phyloP scores from a whole-genome alignment of 2,888 invertebrate species.

The Catocala sponsa region DNA sequence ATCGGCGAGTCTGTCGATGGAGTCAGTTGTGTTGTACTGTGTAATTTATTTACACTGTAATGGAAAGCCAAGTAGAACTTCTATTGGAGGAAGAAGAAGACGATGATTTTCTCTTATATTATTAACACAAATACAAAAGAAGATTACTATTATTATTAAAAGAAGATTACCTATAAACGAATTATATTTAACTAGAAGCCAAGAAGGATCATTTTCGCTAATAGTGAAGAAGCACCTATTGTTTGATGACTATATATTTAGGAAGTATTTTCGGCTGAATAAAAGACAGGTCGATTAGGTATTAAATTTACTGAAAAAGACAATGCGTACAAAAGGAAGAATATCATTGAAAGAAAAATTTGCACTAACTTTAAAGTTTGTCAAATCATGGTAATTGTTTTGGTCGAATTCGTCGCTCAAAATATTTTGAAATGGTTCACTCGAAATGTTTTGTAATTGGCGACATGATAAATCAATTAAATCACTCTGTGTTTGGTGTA shows the following conservation, averaged over 20 bases:
- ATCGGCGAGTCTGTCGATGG: no score
- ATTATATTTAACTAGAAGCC: slow-evolving; percentile 35
- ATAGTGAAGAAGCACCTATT: slow-evolving; percentile 38
- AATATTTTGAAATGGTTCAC: slow-evolving; percentile 1
- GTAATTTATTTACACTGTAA: no score
- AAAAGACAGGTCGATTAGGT: slow-evolving; percentile 30
- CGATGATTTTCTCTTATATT: no score
- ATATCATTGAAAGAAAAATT: not conserved
- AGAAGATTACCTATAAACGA: slow-evolving; percentile 35
- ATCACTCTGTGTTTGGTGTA: no score
- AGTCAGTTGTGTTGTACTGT: no score
- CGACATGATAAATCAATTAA: no score
- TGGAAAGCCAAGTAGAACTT: no score
- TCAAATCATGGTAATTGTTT: slow-evolving; percentile 1
- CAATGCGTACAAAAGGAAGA: not conserved
- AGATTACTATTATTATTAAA: no score
- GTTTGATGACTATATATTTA: slow-evolving; percentile 38
- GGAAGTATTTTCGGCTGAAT: slow-evolving; percentile 42
- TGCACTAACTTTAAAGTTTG: not conserved
- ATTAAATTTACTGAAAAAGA: slow-evolving; percentile 3
- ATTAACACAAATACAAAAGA: no score
- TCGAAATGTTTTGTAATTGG: slow-evolving; percentile 2
- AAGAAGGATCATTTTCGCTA: slow-evolving; percentile 8
- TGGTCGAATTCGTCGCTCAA: not conserved
- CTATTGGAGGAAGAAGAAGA: no score